A percentile compares a stretch with the other conserved stretches of the same genome.
Evolutionary conservation across 1,140 invertebrate species (phyloP).

Genomic region (Tetranychus urticae): DNA sequence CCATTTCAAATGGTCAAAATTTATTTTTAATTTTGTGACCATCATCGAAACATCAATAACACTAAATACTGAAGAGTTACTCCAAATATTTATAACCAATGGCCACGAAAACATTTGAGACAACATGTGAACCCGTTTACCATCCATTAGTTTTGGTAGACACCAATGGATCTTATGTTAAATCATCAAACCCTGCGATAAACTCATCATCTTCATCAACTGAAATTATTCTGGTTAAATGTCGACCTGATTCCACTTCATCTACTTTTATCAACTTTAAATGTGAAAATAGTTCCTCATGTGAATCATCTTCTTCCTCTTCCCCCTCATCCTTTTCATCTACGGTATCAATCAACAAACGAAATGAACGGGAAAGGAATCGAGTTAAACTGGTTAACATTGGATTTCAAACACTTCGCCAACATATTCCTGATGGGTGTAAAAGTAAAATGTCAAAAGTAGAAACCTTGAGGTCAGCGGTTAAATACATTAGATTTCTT

Average conservation of each 20-base stretch:
- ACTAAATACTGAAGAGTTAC: too few species aligned
- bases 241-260: background rate
- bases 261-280: background rate
- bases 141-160: too few species aligned
- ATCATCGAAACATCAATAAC: too few species aligned
- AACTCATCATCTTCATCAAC: background rate
- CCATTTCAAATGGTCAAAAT: too few species aligned
- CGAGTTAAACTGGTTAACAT: conserved; percentile 71
- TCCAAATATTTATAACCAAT: too few species aligned
- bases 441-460: conserved; percentile 78
- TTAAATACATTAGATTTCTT: conserved; percentile 70
- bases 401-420: conserved; percentile 56
- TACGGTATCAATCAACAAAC: conserved; percentile 24
- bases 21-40: too few species aligned
- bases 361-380: conserved; percentile 78
- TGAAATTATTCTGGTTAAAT: background rate
- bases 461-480: conserved; percentile 72
- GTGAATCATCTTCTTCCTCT: too few species aligned
- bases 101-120: too few species aligned
- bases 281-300: too few species aligned
- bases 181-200: background rate
- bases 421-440: conserved; percentile 48
- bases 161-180: background rate
- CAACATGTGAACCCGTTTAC: too few species aligned
- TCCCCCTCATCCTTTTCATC: background rate